Base-by-base conservation (phyloP, 2,113 vertebrate genomes). In the Bubo scandiacus region DNA sequence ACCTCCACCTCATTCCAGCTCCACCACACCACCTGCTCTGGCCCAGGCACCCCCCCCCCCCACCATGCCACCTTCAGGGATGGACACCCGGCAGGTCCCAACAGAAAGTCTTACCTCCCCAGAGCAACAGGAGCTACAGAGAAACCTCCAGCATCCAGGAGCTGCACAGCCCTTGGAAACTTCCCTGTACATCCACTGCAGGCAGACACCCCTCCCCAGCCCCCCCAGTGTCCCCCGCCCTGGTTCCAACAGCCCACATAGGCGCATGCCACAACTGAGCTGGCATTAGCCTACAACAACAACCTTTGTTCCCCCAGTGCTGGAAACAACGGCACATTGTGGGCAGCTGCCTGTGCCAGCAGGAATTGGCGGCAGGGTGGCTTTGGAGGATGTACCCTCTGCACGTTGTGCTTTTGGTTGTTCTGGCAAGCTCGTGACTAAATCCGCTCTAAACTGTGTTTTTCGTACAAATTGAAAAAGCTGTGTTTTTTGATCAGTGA, bases 271-370 rank as follows among this genome's bases (percentile, higher is more conserved):
- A 43, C 43, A 5, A 6, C 81, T 36, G 72, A 82, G 89, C 89
- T 17, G 23, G 91, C 73, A 85, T 96, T 75, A 96, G 70, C 34
- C 86, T 54, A 36, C 81, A 29, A 95, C 51, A 90, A 15, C 40
- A 1, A 87, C 92, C 87, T 95, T 97, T 97, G 95, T 96, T 91
- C 40, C 9, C 0, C 15, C 5, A 1, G 65, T 2, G 3, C 36
- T 3, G 65, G 12, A 20, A 87, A 97, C 96, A 97, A 96, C 6
- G 51, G 87, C 9, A 32, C 95, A 68, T 96, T 96, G 96, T 97
- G 91, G 94, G 89, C 83, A 83, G 92, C 88, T 95, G 84, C 74
- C 70, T 3, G 42, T 8, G 2, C 61, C 1, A 23, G 45, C 66
- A 11, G 91, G 47, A 5, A 2, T 3, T 79, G 90, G 83, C 54